These are phyloP conservation scores for cat (Felis catus) DNA, from an alignment of 2,113 vertebrate genomes.

Conservation along the genomic window F.catus_Fca126_mat1.0 CM031419.1:202461001-202461500, in stretches of 20 bases:
- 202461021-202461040: not conserved
- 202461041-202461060: not conserved
- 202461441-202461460: not conserved
- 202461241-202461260: too few species aligned
- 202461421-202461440: not conserved
- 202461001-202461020: not conserved
- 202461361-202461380: not conserved
- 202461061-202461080: too few species aligned
- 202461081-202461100: too few species aligned
- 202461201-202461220: too few species aligned
- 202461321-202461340: not conserved
- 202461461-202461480: slow-evolving; percentile 23
- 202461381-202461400: not conserved
- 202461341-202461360: not conserved
- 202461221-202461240: too few species aligned
- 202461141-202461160: too few species aligned
- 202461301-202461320: not conserved
- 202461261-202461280: not conserved
- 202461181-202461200: too few species aligned
- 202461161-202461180: too few species aligned
- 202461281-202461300: slow-evolving; percentile 12
- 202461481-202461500: not conserved
- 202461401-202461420: slow-evolving; percentile 8
- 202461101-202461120: too few species aligned
- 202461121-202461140: too few species aligned